A percentile compares a stretch with the other conserved stretches of the same genome.
Evolutionary conservation across 2,113 vertebrate species (phyloP).

Genomic region (Erpornis zantholeuca): DNA sequence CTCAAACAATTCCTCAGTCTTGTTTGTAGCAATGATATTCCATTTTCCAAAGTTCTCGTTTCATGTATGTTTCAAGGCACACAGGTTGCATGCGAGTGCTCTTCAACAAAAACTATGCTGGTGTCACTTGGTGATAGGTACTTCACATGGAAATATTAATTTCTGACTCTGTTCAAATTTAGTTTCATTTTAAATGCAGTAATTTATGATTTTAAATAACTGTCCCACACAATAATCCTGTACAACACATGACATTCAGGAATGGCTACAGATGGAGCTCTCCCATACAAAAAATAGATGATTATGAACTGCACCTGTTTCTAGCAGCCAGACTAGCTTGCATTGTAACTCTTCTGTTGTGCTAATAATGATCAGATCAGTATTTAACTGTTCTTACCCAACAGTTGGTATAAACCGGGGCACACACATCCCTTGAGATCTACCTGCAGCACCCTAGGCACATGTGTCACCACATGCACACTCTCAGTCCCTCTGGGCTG

Average conservation of each 20-base stretch:
- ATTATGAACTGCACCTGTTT: background rate
- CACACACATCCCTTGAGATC: background rate
- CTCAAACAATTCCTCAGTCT: background rate
- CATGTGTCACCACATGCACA: background rate
- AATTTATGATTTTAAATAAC: background rate
- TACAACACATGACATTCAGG: background rate
- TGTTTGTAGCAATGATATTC: background rate
- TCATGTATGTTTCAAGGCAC: background rate
- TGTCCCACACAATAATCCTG: background rate
- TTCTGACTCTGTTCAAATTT: background rate
- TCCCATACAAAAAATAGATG: background rate
- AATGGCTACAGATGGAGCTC: background rate
- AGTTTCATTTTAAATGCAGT: background rate
- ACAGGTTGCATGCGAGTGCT: background rate
- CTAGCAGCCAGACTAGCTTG: background rate
- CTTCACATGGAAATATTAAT: background rate
- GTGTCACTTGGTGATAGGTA: background rate
- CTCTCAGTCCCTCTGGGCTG: background rate
- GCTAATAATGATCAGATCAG: background rate
- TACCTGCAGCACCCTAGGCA: background rate
- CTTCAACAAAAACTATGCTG: background rate
- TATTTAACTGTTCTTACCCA: background rate
- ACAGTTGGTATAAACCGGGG: background rate
- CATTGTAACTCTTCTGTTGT: background rate
- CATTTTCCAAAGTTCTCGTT: background rate